Evolutionary conservation across 92 coral and sea anemone species (phyloP), one percentile per base, ranked within the genome.

Genomic region (Nematostella vectensis): DNA sequence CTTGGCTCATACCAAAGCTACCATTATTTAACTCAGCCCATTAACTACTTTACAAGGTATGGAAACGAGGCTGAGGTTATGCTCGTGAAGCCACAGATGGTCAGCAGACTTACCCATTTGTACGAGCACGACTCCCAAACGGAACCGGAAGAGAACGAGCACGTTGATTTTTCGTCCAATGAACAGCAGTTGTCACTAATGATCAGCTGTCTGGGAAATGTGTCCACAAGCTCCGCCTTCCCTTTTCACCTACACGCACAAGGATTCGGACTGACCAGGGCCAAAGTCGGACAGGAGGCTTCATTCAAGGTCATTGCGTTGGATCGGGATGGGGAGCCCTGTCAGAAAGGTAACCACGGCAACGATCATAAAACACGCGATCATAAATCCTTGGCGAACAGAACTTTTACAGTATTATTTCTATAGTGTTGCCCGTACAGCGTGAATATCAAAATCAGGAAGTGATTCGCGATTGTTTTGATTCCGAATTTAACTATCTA

Each of bases 51-150:
- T n/a, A n/a, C n/a, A 19, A 65, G 71, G 63, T 85, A 85, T 62
- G 94, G 94, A 60, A 85, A 85, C 77, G 94, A 85, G 80, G 94
- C 94, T 12, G 94, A 85, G 54, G 85, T 85, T 1, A 85, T 85
- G 94, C 64, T 85, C 28, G 94, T 85, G 80, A 85, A 85, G 68
- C 94, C 94, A 63, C 94, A 80, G 61, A 85, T 80, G 70, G 88
- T 85, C 88, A 85, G 80, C 88, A 82, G 94, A 61, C 94, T 85
- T 19, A 76, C 74, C 55, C 54, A 73, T 2, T 77, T 85, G 44
- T 70, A 81, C 49, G 87, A 68, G 23, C 94, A 85, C 57, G 88
- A 80, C 61, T 80, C 94, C 6, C 94, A 85, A 47, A 81, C 83
- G 24, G 94, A 85, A 40, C 94, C 94, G 0, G 94, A 85, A 54